Percentiles rank a stretch among this genome's conserved stretches.
phyloP scores from a whole-genome alignment of 2,888 invertebrate genomes.

The Campoletis raptor region DNA sequence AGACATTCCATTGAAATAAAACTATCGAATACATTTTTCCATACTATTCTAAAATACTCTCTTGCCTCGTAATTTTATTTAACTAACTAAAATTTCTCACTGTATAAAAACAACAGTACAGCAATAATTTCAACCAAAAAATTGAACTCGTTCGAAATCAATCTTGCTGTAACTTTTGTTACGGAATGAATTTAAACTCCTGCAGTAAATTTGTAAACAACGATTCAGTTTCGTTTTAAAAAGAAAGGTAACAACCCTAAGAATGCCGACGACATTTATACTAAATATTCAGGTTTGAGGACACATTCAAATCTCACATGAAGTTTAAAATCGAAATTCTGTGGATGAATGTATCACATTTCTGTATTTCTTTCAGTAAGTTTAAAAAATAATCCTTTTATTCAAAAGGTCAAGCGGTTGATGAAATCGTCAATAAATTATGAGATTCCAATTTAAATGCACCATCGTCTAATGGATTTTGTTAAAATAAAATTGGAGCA shows the following conservation, averaged over 20 bases:
- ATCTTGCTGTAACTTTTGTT: neutral
- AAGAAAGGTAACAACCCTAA: no score
- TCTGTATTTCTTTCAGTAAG: neutral
- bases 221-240: neutral
- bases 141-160: no score
- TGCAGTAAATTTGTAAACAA: neutral
- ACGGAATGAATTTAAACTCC: neutral
- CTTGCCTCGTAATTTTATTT: neutral
- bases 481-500: neutral
- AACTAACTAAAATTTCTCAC: neutral
- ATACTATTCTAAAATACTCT: neutral
- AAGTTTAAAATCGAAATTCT: neutral
- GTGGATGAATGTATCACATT: neutral
- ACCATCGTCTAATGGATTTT: neutral
- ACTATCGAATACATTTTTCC: neutral
- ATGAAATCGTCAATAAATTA: neutral
- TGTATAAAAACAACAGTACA: neutral
- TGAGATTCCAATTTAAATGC: neutral
- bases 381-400: neutral
- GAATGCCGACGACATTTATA: no score
- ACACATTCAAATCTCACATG: neutral
- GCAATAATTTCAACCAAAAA: neutral
- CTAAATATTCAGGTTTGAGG: neutral
- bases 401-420: neutral
- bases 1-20: neutral